These are phyloP conservation scores for Lithophane leautieri DNA, from an alignment of 2,888 invertebrate species.

Conservation along the genomic window DNA sequence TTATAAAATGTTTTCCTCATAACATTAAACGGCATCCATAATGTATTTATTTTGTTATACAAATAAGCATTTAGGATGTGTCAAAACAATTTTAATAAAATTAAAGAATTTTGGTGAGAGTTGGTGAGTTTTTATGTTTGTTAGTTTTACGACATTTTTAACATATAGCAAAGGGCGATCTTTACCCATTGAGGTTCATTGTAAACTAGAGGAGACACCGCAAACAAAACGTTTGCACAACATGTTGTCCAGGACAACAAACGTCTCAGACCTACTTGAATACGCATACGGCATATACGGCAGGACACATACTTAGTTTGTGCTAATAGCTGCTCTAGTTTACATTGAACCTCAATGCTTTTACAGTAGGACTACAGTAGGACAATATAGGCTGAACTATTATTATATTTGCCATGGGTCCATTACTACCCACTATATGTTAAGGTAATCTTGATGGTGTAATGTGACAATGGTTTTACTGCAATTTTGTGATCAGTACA, in stretches of 20 bases:
- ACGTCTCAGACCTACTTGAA: too few relatives aligned
- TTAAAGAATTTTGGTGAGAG: neutral
- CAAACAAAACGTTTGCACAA: too few relatives aligned
- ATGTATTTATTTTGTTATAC: neutral
- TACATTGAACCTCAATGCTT: too few relatives aligned
- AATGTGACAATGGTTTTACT: neutral
- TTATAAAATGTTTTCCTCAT: neutral
- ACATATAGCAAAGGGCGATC: neutral
- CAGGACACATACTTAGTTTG: too few relatives aligned
- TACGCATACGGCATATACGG: too few relatives aligned
- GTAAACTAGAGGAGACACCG: too few relatives aligned
- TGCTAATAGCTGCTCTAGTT: too few relatives aligned
- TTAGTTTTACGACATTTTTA: neutral
- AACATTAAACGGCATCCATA: neutral
- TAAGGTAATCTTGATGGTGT: neutral
- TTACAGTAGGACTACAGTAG: neutral
- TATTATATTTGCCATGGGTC: neutral
- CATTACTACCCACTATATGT: neutral
- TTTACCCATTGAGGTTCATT: too few relatives aligned
- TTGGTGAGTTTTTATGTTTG: neutral
- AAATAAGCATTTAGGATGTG: neutral
- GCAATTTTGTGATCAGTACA: neutral
- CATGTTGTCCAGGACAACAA: too few relatives aligned
- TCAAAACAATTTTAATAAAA: neutral
- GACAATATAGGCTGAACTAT: neutral